These are phyloP conservation scores for Nymphicus hollandicus DNA, from an alignment of 2,113 vertebrate genomes.

Conservation along the genomic window DNA sequence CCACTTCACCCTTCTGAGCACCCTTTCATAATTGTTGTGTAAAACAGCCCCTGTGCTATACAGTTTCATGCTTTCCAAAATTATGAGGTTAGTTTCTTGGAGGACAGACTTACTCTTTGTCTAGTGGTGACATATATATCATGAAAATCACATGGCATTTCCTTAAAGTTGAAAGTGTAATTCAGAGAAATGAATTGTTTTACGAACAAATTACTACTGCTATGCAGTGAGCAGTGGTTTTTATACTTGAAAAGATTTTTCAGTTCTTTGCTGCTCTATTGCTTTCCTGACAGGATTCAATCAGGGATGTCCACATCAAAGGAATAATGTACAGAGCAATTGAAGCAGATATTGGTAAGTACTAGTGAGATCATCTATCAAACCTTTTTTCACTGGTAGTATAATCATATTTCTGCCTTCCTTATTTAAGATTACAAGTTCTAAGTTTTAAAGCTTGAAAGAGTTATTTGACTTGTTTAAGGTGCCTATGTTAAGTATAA, in stretches of 20 bases:
- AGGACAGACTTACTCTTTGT: not conserved
- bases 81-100: not conserved
- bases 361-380: too few species aligned
- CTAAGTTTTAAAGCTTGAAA: not conserved
- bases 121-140: not conserved
- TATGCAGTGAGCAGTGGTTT: not conserved
- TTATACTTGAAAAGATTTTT: not conserved
- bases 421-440: not conserved
- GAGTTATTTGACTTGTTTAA: not conserved
- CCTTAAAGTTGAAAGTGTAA: not conserved
- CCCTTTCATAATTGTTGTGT: not conserved
- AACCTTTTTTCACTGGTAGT: not conserved
- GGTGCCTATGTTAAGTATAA: not conserved
- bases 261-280: not conserved
- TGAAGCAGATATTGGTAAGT: slow-evolving; percentile 92
- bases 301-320: slow-evolving; percentile 94
- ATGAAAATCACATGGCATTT: not conserved
- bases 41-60: not conserved
- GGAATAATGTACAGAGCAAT: slow-evolving; percentile 96
- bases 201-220: not conserved
- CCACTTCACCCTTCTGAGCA: not conserved
- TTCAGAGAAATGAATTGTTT: not conserved
- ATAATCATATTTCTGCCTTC: not conserved
- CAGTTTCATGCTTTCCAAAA: not conserved
- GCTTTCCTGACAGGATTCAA: slow-evolving; percentile 83